A percentile compares a stretch with the other conserved stretches of the same genome.
Conservation (phyloP, 2,888 invertebrate genomes). For the Helobdella robusta region DNA sequence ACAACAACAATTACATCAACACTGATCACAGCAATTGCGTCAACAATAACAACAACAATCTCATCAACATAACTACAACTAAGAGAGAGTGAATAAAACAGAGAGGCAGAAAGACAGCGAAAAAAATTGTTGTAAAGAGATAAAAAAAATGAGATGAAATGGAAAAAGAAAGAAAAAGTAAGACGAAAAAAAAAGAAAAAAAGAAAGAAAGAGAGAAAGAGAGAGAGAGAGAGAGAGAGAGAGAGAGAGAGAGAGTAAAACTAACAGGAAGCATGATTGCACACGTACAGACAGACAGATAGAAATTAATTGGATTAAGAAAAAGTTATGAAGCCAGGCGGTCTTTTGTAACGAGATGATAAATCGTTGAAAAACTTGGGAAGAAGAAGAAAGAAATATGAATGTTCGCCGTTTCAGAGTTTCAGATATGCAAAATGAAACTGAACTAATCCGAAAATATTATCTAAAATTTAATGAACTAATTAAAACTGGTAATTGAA, state of each 20-base stretch:
- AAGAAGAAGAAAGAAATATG: no score
- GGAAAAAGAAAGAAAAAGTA: background rate
- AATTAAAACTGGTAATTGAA: no score
- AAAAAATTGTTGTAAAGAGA: background rate
- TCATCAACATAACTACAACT: background rate
- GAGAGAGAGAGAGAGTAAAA: constrained; percentile 1
- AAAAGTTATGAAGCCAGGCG: no score
- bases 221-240: constrained; percentile 4
- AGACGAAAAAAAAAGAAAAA: background rate
- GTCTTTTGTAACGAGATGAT: no score
- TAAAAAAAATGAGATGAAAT: background rate
- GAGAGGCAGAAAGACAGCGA: background rate
- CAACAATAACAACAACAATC: constrained; percentile 3
- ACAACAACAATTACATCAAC: background rate
- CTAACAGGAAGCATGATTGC: background rate
- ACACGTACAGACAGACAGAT: no score
- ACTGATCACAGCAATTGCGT: background rate
- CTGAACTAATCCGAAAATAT: no score
- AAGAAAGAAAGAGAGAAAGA: constrained; percentile 1
- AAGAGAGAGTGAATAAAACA: background rate
- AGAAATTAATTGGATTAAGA: no score
- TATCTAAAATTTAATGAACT: no score
- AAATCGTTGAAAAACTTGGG: no score
- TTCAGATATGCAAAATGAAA: no score
- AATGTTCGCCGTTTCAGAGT: no score